A percentile compares a stretch with the other conserved stretches of the same genome.
Evolutionary conservation across 1,140 invertebrate genomes (phyloP).

Genomic region (Antheraea mylitta): DNA sequence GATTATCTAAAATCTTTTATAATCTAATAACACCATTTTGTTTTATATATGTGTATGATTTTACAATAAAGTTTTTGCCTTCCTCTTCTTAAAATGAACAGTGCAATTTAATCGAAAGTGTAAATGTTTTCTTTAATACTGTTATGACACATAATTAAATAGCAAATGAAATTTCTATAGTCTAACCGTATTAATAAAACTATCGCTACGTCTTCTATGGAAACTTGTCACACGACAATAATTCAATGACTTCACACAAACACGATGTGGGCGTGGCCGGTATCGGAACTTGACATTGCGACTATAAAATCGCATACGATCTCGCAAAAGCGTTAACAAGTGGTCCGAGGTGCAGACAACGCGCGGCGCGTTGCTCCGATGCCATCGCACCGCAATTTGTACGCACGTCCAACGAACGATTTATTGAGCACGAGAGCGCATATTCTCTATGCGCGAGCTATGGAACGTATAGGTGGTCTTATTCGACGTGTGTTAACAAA

Average conservation of each 20-base stretch:
- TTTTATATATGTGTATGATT: too few relatives aligned
- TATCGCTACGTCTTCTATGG: background rate
- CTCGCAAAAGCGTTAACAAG: slow-evolving; percentile 50
- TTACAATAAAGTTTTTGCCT: too few relatives aligned
- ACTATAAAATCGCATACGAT: slow-evolving; percentile 43
- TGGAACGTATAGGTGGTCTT: background rate
- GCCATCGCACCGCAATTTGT: slow-evolving; percentile 65
- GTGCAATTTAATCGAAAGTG: too few relatives aligned
- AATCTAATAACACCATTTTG: too few relatives aligned
- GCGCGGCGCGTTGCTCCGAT: slow-evolving; percentile 44
- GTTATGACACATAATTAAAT: too few relatives aligned
- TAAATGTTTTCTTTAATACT: too few relatives aligned
- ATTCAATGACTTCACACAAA: slow-evolving; percentile 9
- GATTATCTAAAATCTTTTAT: too few relatives aligned
- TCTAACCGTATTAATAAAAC: background rate
- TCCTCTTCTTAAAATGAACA: too few relatives aligned
- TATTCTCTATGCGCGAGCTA: background rate
- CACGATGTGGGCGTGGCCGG: slow-evolving; percentile 38
- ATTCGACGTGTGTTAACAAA: background rate
- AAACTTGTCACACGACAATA: background rate
- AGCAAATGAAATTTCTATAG: too few relatives aligned
- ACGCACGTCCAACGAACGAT: slow-evolving; percentile 53
- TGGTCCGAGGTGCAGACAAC: slow-evolving; percentile 38
- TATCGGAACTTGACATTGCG: slow-evolving; percentile 28
- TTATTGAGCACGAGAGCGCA: slow-evolving; percentile 61